Conservation (phyloP, 2,888 invertebrate species). For the Tinea semifulvella region DNA sequence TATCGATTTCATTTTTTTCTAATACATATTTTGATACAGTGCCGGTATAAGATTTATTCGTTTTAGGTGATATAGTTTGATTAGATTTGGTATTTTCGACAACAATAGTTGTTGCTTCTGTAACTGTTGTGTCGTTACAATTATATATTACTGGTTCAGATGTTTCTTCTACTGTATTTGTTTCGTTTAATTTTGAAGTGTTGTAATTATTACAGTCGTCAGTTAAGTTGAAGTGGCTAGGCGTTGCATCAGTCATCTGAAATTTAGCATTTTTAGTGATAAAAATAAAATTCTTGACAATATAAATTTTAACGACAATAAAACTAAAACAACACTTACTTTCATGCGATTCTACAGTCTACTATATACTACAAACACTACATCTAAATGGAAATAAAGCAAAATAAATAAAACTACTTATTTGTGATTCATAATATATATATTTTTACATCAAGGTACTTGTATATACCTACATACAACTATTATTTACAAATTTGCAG, state of each 20-base stretch:
- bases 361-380: too few relatives aligned
- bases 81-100: background rate
- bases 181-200: conserved; percentile 15
- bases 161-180: background rate
- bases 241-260: conserved; percentile 9
- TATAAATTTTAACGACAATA: background rate
- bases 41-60: conserved; percentile 18
- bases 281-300: too few relatives aligned
- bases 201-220: conserved; percentile 12
- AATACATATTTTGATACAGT: conserved; percentile 42
- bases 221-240: background rate
- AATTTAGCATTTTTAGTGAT: background rate
- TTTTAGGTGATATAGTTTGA: background rate
- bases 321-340: background rate
- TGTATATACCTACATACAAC: too few relatives aligned
- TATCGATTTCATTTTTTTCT: conserved; percentile 31
- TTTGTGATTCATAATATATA: too few relatives aligned
- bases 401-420: too few relatives aligned
- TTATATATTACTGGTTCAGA: background rate
- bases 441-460: too few relatives aligned
- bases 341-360: too few relatives aligned
- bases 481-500: too few relatives aligned
- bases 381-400: too few relatives aligned
- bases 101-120: background rate
- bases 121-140: background rate